These are phyloP conservation scores for Acholoe squamosa DNA, from an alignment of 2,888 invertebrate species.

Conservation along the genomic window DNA sequence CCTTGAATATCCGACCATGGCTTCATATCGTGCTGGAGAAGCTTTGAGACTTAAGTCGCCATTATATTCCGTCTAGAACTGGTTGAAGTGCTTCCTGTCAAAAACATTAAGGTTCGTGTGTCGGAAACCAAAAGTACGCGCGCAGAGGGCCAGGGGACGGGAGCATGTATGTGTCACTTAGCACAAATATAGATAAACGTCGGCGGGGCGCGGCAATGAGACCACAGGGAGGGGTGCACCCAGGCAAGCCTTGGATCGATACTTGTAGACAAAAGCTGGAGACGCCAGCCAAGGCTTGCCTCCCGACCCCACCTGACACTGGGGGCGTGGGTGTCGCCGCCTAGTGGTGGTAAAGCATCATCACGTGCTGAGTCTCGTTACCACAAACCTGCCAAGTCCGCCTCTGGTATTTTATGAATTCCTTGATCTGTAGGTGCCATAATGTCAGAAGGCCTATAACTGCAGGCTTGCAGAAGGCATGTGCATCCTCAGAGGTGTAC, in stretches of 20 bases:
- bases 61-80: background rate
- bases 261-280: background rate
- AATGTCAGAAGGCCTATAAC: no score
- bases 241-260: background rate
- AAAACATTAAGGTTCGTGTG: background rate
- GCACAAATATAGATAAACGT: slow-evolving; percentile 51
- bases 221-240: background rate
- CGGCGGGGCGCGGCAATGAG: background rate
- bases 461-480: no score
- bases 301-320: background rate
- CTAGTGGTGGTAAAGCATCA: slow-evolving; percentile 21
- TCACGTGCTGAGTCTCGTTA: slow-evolving; percentile 5
- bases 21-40: no score
- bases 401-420: no score
- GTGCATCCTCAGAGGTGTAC: no score
- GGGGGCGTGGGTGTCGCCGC: background rate
- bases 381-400: background rate
- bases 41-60: no score
- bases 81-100: background rate
- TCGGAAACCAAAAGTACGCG: background rate
- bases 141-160: background rate
- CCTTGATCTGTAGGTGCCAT: no score
- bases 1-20: no score
- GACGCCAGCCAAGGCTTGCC: no score
- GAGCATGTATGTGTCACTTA: slow-evolving; percentile 31